Evolutionary conservation across 2,888 invertebrate genomes (phyloP).

Genomic region (Polia nebulosa): DNA sequence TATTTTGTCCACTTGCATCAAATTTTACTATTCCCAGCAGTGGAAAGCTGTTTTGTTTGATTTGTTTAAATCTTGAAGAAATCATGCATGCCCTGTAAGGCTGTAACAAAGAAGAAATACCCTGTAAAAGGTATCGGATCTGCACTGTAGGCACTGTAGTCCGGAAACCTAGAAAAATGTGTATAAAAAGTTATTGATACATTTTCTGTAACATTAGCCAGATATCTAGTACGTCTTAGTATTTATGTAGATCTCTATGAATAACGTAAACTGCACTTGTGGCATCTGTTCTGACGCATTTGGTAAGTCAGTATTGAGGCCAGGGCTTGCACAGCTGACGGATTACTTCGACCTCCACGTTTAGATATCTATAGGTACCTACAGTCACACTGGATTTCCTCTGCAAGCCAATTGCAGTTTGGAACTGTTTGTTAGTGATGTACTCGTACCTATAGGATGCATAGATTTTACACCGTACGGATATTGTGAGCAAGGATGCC

Average conservation of each 20-base stretch:
- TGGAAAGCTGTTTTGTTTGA: too few relatives aligned
- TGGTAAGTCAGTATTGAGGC: slow-evolving; percentile 36
- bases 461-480: not conserved
- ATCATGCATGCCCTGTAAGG: too few relatives aligned
- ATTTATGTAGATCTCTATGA: not conserved
- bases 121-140: too few relatives aligned
- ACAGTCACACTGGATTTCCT: not conserved
- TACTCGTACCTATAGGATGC: not conserved
- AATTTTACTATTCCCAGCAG: too few relatives aligned
- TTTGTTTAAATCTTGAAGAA: too few relatives aligned
- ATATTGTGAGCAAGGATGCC: not conserved
- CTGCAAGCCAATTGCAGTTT: slow-evolving; percentile 1
- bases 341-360: slow-evolving; percentile 16
- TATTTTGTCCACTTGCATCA: too few relatives aligned
- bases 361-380: not conserved
- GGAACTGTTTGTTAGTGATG: not conserved
- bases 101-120: too few relatives aligned
- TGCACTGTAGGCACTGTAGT: too few relatives aligned
- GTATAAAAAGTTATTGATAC: too few relatives aligned
- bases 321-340: slow-evolving; percentile 36
- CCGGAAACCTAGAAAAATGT: too few relatives aligned
- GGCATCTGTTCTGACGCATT: slow-evolving; percentile 30
- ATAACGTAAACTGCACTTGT: slow-evolving; percentile 7
- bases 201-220: not conserved
- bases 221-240: not conserved